Conservation (phyloP, 1,140 invertebrate species). For the Coenobita brevimanus region DNA sequence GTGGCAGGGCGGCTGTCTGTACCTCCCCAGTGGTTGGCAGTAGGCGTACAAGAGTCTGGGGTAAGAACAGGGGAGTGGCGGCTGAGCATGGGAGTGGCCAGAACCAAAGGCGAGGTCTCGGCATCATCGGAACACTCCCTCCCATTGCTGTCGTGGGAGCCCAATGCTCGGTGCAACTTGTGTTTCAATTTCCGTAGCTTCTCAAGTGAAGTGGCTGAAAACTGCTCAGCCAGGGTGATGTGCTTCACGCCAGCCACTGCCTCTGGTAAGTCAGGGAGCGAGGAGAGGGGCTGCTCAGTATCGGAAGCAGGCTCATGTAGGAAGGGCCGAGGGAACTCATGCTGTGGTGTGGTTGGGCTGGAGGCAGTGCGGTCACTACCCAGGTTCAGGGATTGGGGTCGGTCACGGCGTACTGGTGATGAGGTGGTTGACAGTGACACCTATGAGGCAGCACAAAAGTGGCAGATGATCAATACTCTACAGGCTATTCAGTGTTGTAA, state of each 20-base stretch:
- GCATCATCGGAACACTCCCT: constrained; percentile 40
- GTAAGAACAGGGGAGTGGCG: not conserved
- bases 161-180: constrained; percentile 39
- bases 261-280: constrained; percentile 40
- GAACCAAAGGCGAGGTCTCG: constrained; percentile 44
- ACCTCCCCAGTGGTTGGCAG: not conserved
- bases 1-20: constrained; percentile 25
- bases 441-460: not conserved
- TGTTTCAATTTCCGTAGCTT: constrained; percentile 48
- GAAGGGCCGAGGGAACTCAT: not conserved
- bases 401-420: constrained; percentile 42
- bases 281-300: constrained; percentile 26
- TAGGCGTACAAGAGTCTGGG: not conserved
- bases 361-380: constrained; percentile 36
- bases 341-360: constrained; percentile 21
- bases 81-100: constrained; percentile 34
- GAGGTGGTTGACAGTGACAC: constrained; percentile 39
- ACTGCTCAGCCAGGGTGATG: constrained; percentile 40
- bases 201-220: constrained; percentile 45
- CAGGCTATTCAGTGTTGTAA: no score
- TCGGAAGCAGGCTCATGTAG: not conserved
- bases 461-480: not conserved
- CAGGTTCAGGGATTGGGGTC: constrained; percentile 48
- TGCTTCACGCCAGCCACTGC: constrained; percentile 39
- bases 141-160: constrained; percentile 28